Evolutionary conservation across 92 coral and sea anemone species (phyloP), one percentile per base, ranked within the genome.

Genomic region (Zoanthus solanderi): DNA sequence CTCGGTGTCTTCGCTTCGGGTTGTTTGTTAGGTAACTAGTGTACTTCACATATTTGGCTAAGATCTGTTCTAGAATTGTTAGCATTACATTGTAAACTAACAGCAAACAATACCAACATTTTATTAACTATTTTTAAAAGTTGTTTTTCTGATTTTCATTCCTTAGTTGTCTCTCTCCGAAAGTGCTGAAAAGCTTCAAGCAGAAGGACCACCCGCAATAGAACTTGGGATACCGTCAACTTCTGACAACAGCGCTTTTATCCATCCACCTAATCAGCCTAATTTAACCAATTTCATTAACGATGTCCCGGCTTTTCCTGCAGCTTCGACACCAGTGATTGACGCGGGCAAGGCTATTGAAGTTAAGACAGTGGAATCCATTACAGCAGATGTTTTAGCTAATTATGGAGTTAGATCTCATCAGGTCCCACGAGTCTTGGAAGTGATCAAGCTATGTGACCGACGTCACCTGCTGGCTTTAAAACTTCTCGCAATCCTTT

Each of bases 181-280:
- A 84, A 84, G 88, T 69, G 88, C 79, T 16, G 88, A 84, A 84
- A 67, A 65, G 74, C 78, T 84, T 47, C 88, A 30, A n/a, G 13
- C 57, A 32, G 78, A 84, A 48, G 80, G 80, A 53, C 88, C 88
- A 72, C 80, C 73, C 63, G 12, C 80, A 53, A 58, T 50, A 50
- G 79, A 67, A 9, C 54, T 78, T 34, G 88, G 17, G 46, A 30
- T 34, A n/a, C 48, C 48, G 9, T 32, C 48, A 32, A 71, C 76
- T 71, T 32, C 45, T 71, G 76, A 32, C 15, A 71, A 71, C 48
- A 71, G 31, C 14, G 16, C 76, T 44, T 71, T 31, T 44, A 31
- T 30, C 50, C 11, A 6, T 32, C 76, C 76, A 71, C 50, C 76
- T 31, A 16, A 58, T 58, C 69, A 61, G 69, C 17, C 18, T 61